A percentile compares a stretch with the other conserved stretches of the same genome.
These are phyloP conservation scores for Lithophane ornitopus DNA, from an alignment of 2,888 invertebrate genomes.

Conservation along the genomic window DNA sequence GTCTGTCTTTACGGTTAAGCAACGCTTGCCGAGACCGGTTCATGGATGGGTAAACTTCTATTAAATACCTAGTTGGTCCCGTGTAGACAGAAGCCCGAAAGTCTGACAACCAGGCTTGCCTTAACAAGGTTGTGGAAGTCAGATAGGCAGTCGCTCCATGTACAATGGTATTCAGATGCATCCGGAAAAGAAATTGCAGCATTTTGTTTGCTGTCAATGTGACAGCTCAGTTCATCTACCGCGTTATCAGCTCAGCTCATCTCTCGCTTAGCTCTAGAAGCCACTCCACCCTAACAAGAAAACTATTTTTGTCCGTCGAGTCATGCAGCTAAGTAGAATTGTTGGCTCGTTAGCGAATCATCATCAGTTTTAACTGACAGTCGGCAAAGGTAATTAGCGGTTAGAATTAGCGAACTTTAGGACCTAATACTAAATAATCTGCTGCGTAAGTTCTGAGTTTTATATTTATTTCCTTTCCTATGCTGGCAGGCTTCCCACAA, in stretches of 20 bases:
- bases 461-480: not conserved
- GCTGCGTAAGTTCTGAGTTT: not conserved
- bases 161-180: no score
- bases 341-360: slow-evolving; percentile 66
- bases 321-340: slow-evolving; percentile 71
- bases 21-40: not conserved
- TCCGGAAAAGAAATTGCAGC: no score
- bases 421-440: slow-evolving; percentile 26
- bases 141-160: no score
- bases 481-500: not conserved
- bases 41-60: not conserved
- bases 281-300: slow-evolving; percentile 43
- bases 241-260: slow-evolving; percentile 6
- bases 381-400: slow-evolving; percentile 64
- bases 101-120: no score
- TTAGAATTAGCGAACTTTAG: slow-evolving; percentile 42
- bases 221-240: not conserved
- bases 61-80: no score
- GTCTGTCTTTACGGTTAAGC: not conserved
- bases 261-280: slow-evolving; percentile 17
- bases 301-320: slow-evolving; percentile 69
- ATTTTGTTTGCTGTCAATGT: not conserved
- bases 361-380: slow-evolving; percentile 71
- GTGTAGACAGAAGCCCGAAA: not conserved
- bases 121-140: no score